These are phyloP conservation scores for Thecocarcelia acutangulata DNA, from an alignment of 2,888 invertebrate genomes.

Conservation along the genomic window DNA sequence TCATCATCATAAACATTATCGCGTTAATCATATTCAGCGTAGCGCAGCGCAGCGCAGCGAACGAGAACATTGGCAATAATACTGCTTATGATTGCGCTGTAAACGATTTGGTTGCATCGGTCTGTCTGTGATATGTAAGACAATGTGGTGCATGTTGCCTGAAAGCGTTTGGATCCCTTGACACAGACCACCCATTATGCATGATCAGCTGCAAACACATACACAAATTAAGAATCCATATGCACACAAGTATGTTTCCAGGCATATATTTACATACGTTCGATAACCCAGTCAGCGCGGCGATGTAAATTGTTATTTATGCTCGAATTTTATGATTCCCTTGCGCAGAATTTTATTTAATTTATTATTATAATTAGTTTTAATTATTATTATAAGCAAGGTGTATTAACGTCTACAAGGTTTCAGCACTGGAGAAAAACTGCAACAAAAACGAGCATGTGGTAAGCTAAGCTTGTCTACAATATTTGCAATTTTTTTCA, in stretches of 20 bases:
- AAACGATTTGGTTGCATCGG: conserved; percentile 61
- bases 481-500: no score
- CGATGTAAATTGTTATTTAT: no score
- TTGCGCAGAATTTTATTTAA: no score
- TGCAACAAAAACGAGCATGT: no score
- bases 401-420: no score
- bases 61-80: conserved; percentile 73
- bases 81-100: conserved; percentile 73
- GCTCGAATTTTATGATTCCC: no score
- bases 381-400: no score
- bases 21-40: conserved; percentile 39
- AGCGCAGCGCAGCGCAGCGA: background rate
- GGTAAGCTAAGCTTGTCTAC: no score
- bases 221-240: background rate
- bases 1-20: conserved; percentile 52
- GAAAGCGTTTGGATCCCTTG: conserved; percentile 62
- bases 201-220: conserved; percentile 17
- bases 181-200: conserved; percentile 66
- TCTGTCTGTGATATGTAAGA: conserved; percentile 34
- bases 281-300: no score
- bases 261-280: no score
- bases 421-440: no score
- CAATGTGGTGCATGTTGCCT: conserved; percentile 51
- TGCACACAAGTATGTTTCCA: background rate
- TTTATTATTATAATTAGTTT: no score